These are phyloP conservation scores for Maniola hyperantus DNA, from an alignment of 2,888 invertebrate genomes.

Conservation along the genomic window DNA sequence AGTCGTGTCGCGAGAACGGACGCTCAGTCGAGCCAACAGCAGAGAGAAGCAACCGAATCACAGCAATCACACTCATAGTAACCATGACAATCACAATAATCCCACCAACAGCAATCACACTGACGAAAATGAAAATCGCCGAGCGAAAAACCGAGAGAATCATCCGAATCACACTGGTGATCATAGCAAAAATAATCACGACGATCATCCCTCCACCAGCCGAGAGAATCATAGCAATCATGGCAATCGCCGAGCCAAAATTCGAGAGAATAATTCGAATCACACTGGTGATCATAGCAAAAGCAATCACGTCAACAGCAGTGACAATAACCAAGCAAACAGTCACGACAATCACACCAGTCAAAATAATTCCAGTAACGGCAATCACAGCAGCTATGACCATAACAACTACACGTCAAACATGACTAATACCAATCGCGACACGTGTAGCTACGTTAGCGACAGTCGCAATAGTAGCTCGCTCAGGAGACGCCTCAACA, in stretches of 20 bases:
- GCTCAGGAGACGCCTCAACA: background rate
- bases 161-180: background rate
- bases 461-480: conserved; percentile 13
- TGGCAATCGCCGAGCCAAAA: background rate
- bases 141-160: background rate
- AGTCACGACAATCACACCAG: conserved; percentile 6
- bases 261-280: background rate
- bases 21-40: conserved; percentile 9
- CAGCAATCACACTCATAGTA: conserved; percentile 13
- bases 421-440: background rate
- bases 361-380: background rate
- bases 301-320: background rate
- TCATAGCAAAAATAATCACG: background rate
- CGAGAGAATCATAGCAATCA: background rate
- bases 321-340: background rate
- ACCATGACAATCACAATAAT: conserved; percentile 25
- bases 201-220: conserved; percentile 1
- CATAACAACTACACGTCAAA: background rate
- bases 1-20: background rate
- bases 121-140: background rate
- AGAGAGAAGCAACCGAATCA: conserved; percentile 11
- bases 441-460: background rate
- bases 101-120: background rate
- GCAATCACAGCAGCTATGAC: background rate
- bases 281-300: background rate